phyloP scores from a whole-genome alignment of 2,888 invertebrate species.

The Norana najaformis region DNA sequence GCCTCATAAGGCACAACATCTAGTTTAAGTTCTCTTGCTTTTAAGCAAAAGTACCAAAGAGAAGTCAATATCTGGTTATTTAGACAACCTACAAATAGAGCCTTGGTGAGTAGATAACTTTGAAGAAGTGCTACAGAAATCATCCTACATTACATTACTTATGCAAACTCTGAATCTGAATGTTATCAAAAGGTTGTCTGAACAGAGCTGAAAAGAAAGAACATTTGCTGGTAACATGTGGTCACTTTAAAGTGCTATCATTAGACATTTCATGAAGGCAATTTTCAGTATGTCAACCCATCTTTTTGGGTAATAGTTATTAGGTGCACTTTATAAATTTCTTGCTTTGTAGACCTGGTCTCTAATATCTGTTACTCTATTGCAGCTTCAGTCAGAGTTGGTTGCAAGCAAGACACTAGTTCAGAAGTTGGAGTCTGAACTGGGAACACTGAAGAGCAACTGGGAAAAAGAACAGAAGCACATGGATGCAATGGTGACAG shows the following conservation, averaged over 20 bases:
- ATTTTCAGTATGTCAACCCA: too few relatives aligned
- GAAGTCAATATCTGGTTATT: not conserved
- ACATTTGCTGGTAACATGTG: too few relatives aligned
- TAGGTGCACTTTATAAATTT: not conserved
- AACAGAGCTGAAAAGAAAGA: too few relatives aligned
- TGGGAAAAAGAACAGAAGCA: not conserved
- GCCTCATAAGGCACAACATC: not conserved
- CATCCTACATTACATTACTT: too few relatives aligned
- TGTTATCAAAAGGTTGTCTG: too few relatives aligned
- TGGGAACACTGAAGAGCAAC: not conserved
- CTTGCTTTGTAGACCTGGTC: not conserved
- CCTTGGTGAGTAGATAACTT: not conserved
- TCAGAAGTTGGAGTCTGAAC: not conserved
- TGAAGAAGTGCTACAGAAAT: too few relatives aligned
- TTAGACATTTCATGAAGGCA: too few relatives aligned
- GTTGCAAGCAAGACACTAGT: conserved; percentile 9
- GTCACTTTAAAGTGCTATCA: too few relatives aligned
- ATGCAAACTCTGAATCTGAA: too few relatives aligned
- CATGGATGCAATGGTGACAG: not conserved
- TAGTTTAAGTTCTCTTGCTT: not conserved
- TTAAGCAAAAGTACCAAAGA: not conserved
- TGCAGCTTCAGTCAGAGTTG: conserved; percentile 18
- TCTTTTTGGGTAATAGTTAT: not conserved
- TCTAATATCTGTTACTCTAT: not conserved
- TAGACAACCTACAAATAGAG: not conserved